These are phyloP conservation scores for Anodontia alba DNA, from an alignment of 2,888 invertebrate genomes.

Conservation along the genomic window DNA sequence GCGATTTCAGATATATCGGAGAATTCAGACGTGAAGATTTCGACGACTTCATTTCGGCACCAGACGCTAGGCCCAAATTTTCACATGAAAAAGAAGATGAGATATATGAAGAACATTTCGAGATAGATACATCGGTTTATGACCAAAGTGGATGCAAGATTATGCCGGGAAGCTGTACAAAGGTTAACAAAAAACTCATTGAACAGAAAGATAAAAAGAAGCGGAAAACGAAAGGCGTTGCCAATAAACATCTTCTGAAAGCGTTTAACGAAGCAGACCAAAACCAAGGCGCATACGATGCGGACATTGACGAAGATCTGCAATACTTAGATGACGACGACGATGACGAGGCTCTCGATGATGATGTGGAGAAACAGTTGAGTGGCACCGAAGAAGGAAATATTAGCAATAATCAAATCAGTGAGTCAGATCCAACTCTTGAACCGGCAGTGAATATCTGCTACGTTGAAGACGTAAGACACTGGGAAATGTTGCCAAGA, in stretches of 20 bases:
- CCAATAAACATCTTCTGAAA: slow-evolving; percentile 7
- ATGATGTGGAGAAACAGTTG: background rate
- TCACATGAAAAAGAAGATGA: background rate
- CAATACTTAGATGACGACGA: background rate
- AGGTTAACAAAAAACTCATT: background rate
- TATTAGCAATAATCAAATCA: background rate
- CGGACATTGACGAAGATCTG: background rate
- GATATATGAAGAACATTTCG: slow-evolving; percentile 3
- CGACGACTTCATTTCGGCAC: background rate
- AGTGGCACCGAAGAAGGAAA: background rate
- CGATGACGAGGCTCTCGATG: background rate
- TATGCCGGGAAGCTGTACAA: background rate
- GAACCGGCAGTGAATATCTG: background rate
- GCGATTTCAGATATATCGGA: background rate
- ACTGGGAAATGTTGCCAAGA: slow-evolving; percentile 9
- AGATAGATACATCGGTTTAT: background rate
- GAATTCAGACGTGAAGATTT: background rate
- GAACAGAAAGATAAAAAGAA: background rate
- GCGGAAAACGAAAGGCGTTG: background rate
- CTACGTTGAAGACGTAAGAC: slow-evolving; percentile 4
- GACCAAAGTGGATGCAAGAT: slow-evolving; percentile 7
- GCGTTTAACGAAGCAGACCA: background rate
- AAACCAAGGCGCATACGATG: background rate
- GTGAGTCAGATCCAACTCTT: background rate
- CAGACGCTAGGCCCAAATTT: background rate